These are phyloP conservation scores for Mantis religiosa DNA, from an alignment of 2,888 invertebrate species.

Conservation along the genomic window DNA sequence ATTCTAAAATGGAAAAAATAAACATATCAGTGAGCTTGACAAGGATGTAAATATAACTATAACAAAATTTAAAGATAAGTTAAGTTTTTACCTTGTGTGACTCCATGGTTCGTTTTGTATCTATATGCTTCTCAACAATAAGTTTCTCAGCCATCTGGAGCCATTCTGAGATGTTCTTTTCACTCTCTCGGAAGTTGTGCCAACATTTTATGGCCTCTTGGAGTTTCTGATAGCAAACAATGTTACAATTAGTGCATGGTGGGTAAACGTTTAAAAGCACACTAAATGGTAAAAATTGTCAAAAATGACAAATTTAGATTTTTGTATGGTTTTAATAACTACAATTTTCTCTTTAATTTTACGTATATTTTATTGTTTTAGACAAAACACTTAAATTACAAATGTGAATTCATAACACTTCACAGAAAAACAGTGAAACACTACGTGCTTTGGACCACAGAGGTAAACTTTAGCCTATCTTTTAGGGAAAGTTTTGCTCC, in stretches of 20 bases:
- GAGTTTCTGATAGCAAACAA: slow-evolving; percentile 50
- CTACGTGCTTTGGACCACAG: no score
- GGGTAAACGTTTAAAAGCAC: no score
- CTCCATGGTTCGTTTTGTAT: slow-evolving; percentile 74
- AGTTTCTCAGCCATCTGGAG: slow-evolving; percentile 77
- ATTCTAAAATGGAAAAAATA: slow-evolving; percentile 42
- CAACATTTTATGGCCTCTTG: slow-evolving; percentile 77
- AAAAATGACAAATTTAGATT: no score
- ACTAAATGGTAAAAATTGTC: no score
- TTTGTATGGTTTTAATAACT: no score
- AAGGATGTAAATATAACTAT: not conserved
- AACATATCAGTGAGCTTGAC: not conserved
- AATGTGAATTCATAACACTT: not conserved
- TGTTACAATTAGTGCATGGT: no score
- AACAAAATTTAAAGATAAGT: not conserved
- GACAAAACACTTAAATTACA: no score
- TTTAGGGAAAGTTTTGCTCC: no score
- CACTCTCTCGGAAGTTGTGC: slow-evolving; percentile 77
- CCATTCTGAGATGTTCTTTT: slow-evolving; percentile 81
- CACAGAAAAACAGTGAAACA: no score
- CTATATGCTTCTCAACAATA: slow-evolving; percentile 73
- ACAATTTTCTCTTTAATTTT: no score
- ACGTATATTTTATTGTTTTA: no score
- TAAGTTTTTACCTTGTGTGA: slow-evolving; percentile 62
- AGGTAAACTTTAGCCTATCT: no score